Conservation (phyloP, 2,113 vertebrate genomes). For the Forbesichthys agassizii region DNA sequence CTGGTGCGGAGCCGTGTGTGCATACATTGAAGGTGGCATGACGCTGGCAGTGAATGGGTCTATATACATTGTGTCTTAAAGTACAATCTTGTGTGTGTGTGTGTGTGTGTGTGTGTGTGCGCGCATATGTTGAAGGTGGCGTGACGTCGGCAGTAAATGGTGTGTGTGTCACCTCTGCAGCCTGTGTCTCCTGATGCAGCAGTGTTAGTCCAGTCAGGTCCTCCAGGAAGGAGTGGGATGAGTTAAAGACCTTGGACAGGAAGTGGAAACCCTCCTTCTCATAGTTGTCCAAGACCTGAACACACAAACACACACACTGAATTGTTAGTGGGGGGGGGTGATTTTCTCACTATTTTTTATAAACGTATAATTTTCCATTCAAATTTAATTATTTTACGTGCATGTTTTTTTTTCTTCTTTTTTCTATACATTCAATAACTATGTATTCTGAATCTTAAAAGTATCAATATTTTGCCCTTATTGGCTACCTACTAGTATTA, state of each 20-base stretch:
- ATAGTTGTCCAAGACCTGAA: slow-evolving; percentile 91
- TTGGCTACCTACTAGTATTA: too few relatives aligned
- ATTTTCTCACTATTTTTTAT: too few relatives aligned
- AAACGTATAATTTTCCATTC: too few relatives aligned
- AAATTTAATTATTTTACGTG: too few relatives aligned
- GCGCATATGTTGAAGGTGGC: not conserved
- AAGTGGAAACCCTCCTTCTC: slow-evolving; percentile 92
- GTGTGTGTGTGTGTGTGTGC: slow-evolving; percentile 10
- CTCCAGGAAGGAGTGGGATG: slow-evolving; percentile 98
- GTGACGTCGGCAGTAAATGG: not conserved
- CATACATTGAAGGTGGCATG: not conserved
- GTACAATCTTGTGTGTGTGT: not conserved
- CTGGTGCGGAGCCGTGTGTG: not conserved
- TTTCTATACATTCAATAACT: too few relatives aligned
- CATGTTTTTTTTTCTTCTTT: too few relatives aligned
- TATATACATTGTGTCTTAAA: not conserved
- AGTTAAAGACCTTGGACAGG: slow-evolving; percentile 95
- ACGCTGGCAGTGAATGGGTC: too few relatives aligned
- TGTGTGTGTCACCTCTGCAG: slow-evolving; percentile 86
- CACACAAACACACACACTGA: slow-evolving; percentile 1
- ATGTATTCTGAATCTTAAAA: too few relatives aligned
- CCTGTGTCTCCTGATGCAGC: slow-evolving; percentile 96
- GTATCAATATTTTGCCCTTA: too few relatives aligned
- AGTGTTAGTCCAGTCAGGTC: slow-evolving; percentile 95
- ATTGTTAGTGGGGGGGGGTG: not conserved